Base-by-base conservation (phyloP, 2,888 invertebrate species). In the Synergus laeviventris region DNA sequence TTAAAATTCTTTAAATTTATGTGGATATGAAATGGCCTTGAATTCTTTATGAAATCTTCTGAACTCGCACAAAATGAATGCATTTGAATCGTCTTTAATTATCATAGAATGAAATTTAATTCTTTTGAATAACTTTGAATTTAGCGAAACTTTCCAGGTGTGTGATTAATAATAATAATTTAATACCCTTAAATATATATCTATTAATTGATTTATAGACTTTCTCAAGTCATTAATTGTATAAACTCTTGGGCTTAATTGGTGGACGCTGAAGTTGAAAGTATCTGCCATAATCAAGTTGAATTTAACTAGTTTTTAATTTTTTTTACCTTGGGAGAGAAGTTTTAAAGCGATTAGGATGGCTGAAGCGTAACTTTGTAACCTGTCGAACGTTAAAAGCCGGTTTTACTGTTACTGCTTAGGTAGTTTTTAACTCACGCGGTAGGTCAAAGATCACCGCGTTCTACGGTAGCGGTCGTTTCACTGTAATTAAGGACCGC, bases 361-460 rank as follows among this genome's bases (percentile, higher is more conserved):
- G 74, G 59, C n/a, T 60, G 39, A 36, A 74, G 59, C 74, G 56
- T 59, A 74, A 74, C 74, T 74, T 60, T 74, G 59, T 60, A 42
- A 74, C 18, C 56, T 74, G 74, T 74, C 74, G 79, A 84, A 84
- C 85, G 81, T 84, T 85, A 86, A 86, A 83, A 86, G 86, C 86
- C 84, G 86, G 86, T 86, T 86, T 86, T 83, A 85, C 83, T 84
- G 84, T 85, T 85, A 85, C 84, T 85, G 84, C 83, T 79, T 78
- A 76, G 80, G 77, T 75, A 75, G 79, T 79, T 82, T 74, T 80
- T 75, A 78, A 61, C 74, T 66, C 64, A 75, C 81, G 74, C 78
- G 78, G 80, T 66, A 76, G 85, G 86, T 86, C 84, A 86, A 79
- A 83, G 84, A 83, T 83, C 74, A 78, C 59, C 81, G 75, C 79